Evolutionary conservation across 2,797 vertebrate species (phyloP).

Genomic region (Botia kubotai): DNA sequence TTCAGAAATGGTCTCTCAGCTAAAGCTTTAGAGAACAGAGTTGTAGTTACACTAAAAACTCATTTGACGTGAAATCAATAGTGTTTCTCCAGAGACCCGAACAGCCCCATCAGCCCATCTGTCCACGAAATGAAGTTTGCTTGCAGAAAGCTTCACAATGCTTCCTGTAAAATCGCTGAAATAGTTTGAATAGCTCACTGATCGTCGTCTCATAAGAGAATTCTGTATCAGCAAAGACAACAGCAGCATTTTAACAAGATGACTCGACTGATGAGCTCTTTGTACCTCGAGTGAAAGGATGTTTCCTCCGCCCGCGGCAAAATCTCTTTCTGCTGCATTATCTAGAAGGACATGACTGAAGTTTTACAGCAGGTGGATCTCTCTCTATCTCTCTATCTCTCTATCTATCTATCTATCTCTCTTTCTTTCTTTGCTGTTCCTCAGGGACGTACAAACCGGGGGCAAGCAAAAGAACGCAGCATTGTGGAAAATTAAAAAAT

Average conservation of each 20-base stretch:
- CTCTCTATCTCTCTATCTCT: constrained; percentile 26
- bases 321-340: neutral
- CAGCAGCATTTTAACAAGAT: constrained; percentile 17
- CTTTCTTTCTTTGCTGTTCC: constrained; percentile 53
- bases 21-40: constrained; percentile 1
- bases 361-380: constrained; percentile 48
- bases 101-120: neutral
- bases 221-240: constrained; percentile 14
- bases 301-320: constrained; percentile 1
- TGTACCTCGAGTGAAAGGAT: constrained; percentile 14
- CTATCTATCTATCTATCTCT: constrained; percentile 25
- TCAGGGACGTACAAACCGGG: constrained; percentile 68
- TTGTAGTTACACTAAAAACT: neutral
- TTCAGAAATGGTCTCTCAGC: neutral
- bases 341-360: too few relatives aligned
- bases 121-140: constrained; percentile 1
- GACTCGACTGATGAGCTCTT: constrained; percentile 14
- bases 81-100: neutral
- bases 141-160: neutral
- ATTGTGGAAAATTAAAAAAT: neutral
- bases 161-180: constrained; percentile 11
- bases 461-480: constrained; percentile 62
- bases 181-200: constrained; percentile 5
- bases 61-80: constrained; percentile 9
- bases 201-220: constrained; percentile 16